These are phyloP conservation scores for Lacerta viridis DNA, from an alignment of 2,797 vertebrate species.

Conservation along the genomic window DNA sequence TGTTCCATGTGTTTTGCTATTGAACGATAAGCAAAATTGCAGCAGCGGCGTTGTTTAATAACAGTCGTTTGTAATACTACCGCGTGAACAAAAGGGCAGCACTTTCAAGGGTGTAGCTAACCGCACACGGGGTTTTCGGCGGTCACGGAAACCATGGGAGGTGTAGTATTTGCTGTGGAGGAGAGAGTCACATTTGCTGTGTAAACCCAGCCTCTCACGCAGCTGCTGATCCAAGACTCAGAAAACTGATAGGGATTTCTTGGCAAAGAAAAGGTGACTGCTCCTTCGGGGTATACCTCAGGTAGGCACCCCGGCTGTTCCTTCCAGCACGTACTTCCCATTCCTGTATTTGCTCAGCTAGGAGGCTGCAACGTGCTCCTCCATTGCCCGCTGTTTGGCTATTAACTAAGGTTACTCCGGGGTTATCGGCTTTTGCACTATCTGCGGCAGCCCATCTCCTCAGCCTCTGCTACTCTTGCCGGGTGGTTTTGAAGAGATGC, in stretches of 20 bases:
- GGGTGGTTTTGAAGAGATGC: slow-evolving; percentile 16
- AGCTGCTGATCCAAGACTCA: background rate
- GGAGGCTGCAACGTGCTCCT: background rate
- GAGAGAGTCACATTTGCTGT: background rate
- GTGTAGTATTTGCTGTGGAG: background rate
- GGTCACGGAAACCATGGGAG: slow-evolving; percentile 6
- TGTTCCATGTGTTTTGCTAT: background rate
- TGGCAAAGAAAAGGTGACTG: background rate
- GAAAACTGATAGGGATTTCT: slow-evolving; percentile 1
- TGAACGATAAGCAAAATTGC: background rate
- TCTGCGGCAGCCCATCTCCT: background rate
- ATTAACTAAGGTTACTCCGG: slow-evolving; percentile 32
- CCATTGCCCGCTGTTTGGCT: background rate
- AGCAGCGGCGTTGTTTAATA: background rate
- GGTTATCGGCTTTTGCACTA: background rate
- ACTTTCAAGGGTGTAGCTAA: background rate
- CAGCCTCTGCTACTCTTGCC: background rate
- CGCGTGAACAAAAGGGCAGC: background rate
- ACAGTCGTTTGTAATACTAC: too few species aligned
- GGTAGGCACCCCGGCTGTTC: background rate
- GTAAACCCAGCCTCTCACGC: background rate
- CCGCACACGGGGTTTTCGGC: background rate
- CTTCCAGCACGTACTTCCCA: background rate
- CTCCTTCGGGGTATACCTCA: background rate
- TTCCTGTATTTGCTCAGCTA: background rate